Evolutionary conservation across 2,113 vertebrate genomes (phyloP).

Genomic region (Proteles cristata): DNA sequence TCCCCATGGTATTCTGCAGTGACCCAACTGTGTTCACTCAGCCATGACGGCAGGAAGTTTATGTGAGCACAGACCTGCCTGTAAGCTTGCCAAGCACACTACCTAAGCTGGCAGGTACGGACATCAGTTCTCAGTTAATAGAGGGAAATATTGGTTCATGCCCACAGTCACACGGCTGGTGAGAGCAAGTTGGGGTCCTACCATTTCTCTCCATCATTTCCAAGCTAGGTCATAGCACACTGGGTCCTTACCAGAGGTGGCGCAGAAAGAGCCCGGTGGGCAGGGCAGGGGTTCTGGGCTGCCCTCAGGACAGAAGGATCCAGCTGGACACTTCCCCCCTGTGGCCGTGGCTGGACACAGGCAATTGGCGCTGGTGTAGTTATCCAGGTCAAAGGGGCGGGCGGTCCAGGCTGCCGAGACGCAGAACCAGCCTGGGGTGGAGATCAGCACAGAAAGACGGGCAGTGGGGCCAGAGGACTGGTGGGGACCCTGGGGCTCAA

Average conservation of each 20-base stretch:
- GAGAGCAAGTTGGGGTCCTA: neutral
- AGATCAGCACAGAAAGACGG: neutral
- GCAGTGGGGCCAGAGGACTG: too few relatives aligned
- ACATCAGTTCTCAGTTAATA: neutral
- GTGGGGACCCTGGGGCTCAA: neutral
- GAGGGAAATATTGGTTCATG: rapidly evolving
- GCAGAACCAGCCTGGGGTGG: constrained; percentile 94
- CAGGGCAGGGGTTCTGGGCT: constrained; percentile 91
- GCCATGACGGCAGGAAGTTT: neutral
- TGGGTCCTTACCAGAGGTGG: constrained; percentile 87
- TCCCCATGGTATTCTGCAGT: neutral
- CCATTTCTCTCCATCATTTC: neutral
- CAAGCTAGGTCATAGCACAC: rapidly evolving
- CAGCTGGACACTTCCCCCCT: constrained; percentile 91
- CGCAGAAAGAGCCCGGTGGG: constrained; percentile 91
- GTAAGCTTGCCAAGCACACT: neutral
- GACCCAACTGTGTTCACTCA: neutral
- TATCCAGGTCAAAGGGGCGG: constrained; percentile 95
- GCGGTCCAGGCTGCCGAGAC: constrained; percentile 94
- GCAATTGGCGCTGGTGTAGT: constrained; percentile 95
- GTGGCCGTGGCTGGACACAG: constrained; percentile 95
- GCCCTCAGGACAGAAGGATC: constrained; percentile 92
- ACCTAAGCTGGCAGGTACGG: rapidly evolving
- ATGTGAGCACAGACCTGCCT: neutral
- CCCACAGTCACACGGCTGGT: rapidly evolving